phyloP scores from a whole-genome alignment of 35 echinoderm and acorn worm species.

The Ptychodera flava region DNA sequence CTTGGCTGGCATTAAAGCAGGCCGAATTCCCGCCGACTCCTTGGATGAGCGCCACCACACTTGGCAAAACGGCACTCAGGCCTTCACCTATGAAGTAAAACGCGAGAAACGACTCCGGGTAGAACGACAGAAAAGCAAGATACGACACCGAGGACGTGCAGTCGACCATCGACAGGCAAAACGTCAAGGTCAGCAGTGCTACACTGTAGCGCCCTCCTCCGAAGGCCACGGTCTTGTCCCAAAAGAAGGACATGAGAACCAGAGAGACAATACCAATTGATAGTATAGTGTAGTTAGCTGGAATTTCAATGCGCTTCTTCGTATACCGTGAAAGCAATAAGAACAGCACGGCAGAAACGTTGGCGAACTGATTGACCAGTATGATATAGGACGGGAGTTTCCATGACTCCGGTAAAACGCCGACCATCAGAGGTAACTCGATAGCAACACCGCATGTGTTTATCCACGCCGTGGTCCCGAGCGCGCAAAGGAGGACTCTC shows the following conservation, averaged over 20 bases:
- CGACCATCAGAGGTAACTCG: constrained; percentile 78
- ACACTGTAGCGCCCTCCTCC: constrained; percentile 58
- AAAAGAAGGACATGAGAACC: constrained; percentile 74
- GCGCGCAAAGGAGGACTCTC: background rate
- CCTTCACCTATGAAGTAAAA: constrained; percentile 98
- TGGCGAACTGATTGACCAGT: constrained; percentile 88
- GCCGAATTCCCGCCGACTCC: constrained; percentile 52
- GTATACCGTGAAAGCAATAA: constrained; percentile 46
- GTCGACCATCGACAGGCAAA: constrained; percentile 76
- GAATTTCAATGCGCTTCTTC: constrained; percentile 47
- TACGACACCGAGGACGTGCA: constrained; percentile 93
- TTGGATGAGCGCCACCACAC: constrained; percentile 76
- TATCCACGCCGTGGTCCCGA: constrained; percentile 87
- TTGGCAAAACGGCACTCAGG: constrained; percentile 82
- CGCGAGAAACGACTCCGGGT: constrained; percentile 62
- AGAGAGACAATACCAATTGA: constrained; percentile 45
- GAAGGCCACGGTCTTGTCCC: constrained; percentile 58
- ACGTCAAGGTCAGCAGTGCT: constrained; percentile 59
- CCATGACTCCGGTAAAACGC: constrained; percentile 62
- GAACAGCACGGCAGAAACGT: constrained; percentile 72
- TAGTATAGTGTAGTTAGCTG: constrained; percentile 62
- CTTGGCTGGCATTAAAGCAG: constrained; percentile 13
- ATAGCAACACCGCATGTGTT: constrained; percentile 91
- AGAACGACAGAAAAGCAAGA: constrained; percentile 74
- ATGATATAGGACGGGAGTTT: constrained; percentile 72